phyloP scores from a whole-genome alignment of 2,113 vertebrate genomes.

The Notiomystis cincta region DNA sequence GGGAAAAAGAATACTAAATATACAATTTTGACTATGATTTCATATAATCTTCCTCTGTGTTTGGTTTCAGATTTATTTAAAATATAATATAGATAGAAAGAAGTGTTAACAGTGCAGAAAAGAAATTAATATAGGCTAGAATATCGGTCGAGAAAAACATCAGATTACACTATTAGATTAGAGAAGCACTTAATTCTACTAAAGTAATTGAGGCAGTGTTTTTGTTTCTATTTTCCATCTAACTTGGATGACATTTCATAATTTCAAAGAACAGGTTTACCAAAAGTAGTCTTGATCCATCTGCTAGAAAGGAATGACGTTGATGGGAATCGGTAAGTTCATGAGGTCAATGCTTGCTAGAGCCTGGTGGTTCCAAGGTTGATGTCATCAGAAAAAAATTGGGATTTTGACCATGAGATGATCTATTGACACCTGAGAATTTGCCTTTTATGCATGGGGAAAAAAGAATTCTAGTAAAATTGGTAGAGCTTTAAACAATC shows the following conservation, averaged over 20 bases:
- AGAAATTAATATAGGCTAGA: not conserved
- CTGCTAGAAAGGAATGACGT: not conserved
- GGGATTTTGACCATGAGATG: not conserved
- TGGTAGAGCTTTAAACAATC: not conserved
- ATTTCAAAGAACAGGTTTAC: not conserved
- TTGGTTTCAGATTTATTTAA: not conserved
- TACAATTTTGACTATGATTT: not conserved
- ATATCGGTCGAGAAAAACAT: not conserved
- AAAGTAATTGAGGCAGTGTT: not conserved
- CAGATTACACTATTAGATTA: not conserved
- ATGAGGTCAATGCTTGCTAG: not conserved
- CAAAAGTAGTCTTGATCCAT: not conserved
- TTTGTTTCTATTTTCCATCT: not conserved
- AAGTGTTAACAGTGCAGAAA: not conserved
- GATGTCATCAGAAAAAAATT: not conserved
- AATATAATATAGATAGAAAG: not conserved
- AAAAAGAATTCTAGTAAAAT: not conserved
- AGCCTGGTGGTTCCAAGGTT: not conserved
- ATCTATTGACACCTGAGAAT: not conserved
- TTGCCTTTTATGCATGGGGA: not conserved
- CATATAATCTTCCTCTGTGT: not conserved
- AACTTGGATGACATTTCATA: not conserved
- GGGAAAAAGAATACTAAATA: not conserved
- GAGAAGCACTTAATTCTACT: not conserved
- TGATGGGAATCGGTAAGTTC: not conserved